Percentiles rank a stretch among this genome's conserved stretches.
These are phyloP conservation scores for Drosophila histrio DNA, from an alignment of 2,888 invertebrate species.

Conservation along the genomic window DNA sequence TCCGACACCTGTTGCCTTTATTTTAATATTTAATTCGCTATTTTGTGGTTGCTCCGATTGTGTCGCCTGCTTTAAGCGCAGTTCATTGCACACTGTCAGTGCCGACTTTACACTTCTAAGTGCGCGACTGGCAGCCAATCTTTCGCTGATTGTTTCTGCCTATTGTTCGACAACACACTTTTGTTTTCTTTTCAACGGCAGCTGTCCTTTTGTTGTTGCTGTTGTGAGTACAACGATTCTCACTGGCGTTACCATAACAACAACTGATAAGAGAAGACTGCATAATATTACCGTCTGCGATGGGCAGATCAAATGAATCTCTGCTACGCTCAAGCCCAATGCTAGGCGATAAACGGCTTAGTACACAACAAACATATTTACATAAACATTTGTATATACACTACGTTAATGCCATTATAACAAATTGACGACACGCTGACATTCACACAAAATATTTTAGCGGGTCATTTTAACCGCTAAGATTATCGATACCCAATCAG, in stretches of 20 bases:
- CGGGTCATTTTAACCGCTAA: not conserved
- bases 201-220: slow-evolving; percentile 29
- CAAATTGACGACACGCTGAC: slow-evolving; percentile 25
- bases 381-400: slow-evolving; percentile 1
- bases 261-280: slow-evolving; percentile 56
- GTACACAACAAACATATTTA: slow-evolving; percentile 12
- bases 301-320: slow-evolving; percentile 29
- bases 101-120: slow-evolving; percentile 29
- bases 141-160: slow-evolving; percentile 47
- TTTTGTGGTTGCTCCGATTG: not conserved
- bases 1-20: slow-evolving; percentile 47
- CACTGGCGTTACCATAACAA: slow-evolving; percentile 39
- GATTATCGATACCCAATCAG: not conserved
- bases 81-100: slow-evolving; percentile 34
- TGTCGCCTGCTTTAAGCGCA: slow-evolving; percentile 3
- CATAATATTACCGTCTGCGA: slow-evolving; percentile 54
- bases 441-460: slow-evolving; percentile 38
- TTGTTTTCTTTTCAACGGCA: slow-evolving; percentile 42
- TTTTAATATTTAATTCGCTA: not conserved
- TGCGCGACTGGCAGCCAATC: slow-evolving; percentile 20
- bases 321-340: slow-evolving; percentile 30
- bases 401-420: slow-evolving; percentile 23
- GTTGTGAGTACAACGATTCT: slow-evolving; percentile 25
- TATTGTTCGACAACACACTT: slow-evolving; percentile 46
- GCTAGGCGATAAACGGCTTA: slow-evolving; percentile 30